Conservation (phyloP, 2,888 invertebrate species). For the Coelogynopora nodosa region DNA sequence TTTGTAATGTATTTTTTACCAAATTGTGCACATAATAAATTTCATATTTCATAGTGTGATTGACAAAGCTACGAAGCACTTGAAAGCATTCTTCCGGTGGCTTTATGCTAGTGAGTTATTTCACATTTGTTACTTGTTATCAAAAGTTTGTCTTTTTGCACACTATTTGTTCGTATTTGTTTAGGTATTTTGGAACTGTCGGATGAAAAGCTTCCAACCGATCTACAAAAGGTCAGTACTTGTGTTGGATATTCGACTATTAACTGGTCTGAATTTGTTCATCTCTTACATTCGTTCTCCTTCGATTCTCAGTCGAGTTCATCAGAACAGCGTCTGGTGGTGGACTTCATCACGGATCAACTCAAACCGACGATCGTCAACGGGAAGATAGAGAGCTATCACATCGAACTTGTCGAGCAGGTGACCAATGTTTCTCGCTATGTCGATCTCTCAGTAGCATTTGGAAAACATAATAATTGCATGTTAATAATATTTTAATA, state of each 20-base stretch:
- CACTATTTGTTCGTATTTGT: background rate
- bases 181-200: background rate
- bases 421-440: no score
- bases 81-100: constrained; percentile 8
- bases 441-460: no score
- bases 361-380: background rate
- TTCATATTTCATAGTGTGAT: constrained; percentile 3
- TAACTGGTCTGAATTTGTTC: no score
- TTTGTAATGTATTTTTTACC: no score
- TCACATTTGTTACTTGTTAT: no score
- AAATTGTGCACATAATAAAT: no score
- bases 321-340: background rate
- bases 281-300: no score
- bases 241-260: no score
- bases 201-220: background rate
- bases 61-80: constrained; percentile 6
- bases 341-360: constrained; percentile 8
- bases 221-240: background rate
- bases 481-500: no score
- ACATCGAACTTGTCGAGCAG: constrained; percentile 3
- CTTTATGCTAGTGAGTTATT: constrained; percentile 7
- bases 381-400: constrained; percentile 6
- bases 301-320: background rate
- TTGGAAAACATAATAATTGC: no score
- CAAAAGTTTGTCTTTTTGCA: background rate